A percentile compares a stretch with the other conserved stretches of the same genome.
phyloP scores from a whole-genome alignment of 2,888 invertebrate species.

The Nasonovia ribisnigri region DNA sequence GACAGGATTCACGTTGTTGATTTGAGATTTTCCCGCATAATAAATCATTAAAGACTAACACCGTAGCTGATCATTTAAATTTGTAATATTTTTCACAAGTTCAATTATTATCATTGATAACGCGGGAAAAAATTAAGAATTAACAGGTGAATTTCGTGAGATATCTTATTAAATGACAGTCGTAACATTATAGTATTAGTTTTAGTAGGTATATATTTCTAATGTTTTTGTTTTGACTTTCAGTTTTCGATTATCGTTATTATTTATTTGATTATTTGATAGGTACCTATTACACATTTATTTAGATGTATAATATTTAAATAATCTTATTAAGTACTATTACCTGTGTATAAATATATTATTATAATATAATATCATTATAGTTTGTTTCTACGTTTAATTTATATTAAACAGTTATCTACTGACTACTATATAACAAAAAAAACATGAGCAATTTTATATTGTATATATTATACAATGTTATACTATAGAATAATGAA shows the following conservation, averaged over 20 bases:
- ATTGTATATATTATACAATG: no score
- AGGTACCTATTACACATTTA: neutral
- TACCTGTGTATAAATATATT: neutral
- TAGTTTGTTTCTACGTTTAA: neutral
- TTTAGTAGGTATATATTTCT: neutral
- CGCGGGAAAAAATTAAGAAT: no score
- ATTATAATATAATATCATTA: no score
- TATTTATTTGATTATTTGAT: neutral
- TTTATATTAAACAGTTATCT: neutral
- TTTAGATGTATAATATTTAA: neutral
- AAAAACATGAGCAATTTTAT: no score
- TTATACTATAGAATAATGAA: neutral
- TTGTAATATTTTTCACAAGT: neutral
- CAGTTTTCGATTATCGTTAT: neutral
- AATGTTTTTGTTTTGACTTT: neutral
- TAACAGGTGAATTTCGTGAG: no score
- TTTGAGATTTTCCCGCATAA: neutral
- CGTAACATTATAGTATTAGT: neutral
- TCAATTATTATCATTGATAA: no score
- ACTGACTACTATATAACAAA: neutral
- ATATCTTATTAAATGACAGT: no score
- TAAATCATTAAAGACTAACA: neutral
- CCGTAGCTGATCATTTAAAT: neutral
- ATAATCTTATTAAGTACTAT: neutral
- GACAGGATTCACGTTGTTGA: neutral